phyloP scores from a whole-genome alignment of 1,140 invertebrate species.

The Apis mellifera region Amel_HAv3.1 CM009938.2:993501-994000 shows the following conservation, averaged over 20 bases:
- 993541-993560: not conserved
- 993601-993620: not conserved
- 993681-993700: not conserved
- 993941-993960: constrained; percentile 47
- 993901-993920: constrained; percentile 20
- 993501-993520: not conserved
- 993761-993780: not conserved
- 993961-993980: constrained; percentile 44
- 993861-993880: constrained; percentile 43
- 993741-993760: not conserved
- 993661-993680: not conserved
- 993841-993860: not conserved
- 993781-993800: not conserved
- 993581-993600: not conserved
- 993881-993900: constrained; percentile 33
- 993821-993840: not conserved
- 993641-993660: not conserved
- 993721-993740: not conserved
- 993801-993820: not conserved
- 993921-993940: constrained; percentile 39
- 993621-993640: not conserved
- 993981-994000: constrained; percentile 28
- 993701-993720: not conserved
- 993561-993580: not conserved
- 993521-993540: not conserved